Percentiles rank a stretch among this genome's conserved stretches.
phyloP scores from a whole-genome alignment of 2,113 vertebrate species.

The Ellobius talpinus region DNA sequence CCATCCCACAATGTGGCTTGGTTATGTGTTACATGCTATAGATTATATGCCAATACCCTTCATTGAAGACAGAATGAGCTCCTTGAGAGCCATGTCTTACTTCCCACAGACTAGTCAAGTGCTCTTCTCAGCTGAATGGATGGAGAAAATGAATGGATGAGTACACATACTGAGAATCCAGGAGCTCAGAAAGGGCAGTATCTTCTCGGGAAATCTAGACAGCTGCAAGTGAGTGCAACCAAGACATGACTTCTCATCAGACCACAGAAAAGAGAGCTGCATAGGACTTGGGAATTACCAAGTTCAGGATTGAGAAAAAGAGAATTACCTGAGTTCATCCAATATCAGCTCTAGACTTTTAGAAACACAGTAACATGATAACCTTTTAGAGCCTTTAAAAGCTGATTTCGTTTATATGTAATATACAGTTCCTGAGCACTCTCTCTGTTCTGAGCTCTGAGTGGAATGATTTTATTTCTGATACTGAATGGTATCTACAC shows the following conservation, averaged over 20 bases:
- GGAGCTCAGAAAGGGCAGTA: neutral
- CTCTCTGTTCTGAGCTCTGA: neutral
- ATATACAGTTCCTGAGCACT: neutral
- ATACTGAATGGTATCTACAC: neutral
- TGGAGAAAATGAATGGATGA: slow-evolving; percentile 21
- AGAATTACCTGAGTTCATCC: neutral
- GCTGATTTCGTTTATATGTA: neutral
- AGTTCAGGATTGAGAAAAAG: slow-evolving; percentile 44
- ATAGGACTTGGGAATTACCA: neutral
- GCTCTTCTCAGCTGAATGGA: neutral
- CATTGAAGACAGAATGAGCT: neutral
- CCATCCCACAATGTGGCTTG: neutral
- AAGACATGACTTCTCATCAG: slow-evolving; percentile 29
- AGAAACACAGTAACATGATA: neutral
- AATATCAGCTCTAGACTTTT: neutral
- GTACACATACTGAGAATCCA: neutral
- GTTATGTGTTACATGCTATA: neutral
- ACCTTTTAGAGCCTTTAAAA: neutral
- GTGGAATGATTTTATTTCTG: neutral
- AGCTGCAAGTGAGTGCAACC: neutral
- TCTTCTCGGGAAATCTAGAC: slow-evolving; percentile 9
- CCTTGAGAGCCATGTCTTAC: neutral
- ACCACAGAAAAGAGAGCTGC: slow-evolving; percentile 4
- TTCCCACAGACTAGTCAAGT: neutral
- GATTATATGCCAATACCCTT: neutral